phyloP scores from a whole-genome alignment of 2,797 vertebrate species.

The Poecilia gillii region DNA sequence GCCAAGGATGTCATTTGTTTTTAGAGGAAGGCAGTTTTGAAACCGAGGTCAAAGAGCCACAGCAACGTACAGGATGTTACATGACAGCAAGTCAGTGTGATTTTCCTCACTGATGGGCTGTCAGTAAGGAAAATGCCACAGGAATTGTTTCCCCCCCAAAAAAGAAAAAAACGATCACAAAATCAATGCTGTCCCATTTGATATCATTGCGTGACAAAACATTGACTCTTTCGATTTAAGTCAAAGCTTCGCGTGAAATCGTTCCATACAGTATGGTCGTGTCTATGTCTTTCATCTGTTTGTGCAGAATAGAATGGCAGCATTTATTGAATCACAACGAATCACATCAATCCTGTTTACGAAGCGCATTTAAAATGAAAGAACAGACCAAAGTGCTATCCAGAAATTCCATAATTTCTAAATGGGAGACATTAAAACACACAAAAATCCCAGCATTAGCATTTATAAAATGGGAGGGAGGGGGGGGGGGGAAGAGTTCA shows the following conservation, averaged over 20 bases:
- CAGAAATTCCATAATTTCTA: neutral
- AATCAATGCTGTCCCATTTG: neutral
- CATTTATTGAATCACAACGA: neutral
- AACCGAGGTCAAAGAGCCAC: conserved; percentile 40
- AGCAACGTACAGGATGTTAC: conserved; percentile 21
- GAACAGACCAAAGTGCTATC: neutral
- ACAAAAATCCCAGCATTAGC: neutral
- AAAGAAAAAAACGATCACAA: neutral
- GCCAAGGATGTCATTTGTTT: conserved; percentile 54
- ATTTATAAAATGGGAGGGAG: neutral
- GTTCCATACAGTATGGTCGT: neutral
- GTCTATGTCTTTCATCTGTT: neutral
- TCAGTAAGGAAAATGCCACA: neutral
- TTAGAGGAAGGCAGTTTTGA: conserved; percentile 25
- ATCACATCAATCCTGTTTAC: neutral
- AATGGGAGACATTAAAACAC: neutral
- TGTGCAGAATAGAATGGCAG: conserved; percentile 8
- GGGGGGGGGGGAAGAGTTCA: neutral
- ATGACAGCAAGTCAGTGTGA: conserved; percentile 28
- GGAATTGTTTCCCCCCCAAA: conserved; percentile 5
- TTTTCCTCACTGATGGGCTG: conserved; percentile 13
- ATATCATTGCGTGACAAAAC: conserved; percentile 2
- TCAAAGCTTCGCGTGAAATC: neutral
- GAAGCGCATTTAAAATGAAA: neutral
- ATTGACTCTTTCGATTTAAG: conserved; percentile 14